A percentile compares a stretch with the other conserved stretches of the same genome.
Conservation (phyloP, 2,888 invertebrate species). For the Heliconius erato region DNA sequence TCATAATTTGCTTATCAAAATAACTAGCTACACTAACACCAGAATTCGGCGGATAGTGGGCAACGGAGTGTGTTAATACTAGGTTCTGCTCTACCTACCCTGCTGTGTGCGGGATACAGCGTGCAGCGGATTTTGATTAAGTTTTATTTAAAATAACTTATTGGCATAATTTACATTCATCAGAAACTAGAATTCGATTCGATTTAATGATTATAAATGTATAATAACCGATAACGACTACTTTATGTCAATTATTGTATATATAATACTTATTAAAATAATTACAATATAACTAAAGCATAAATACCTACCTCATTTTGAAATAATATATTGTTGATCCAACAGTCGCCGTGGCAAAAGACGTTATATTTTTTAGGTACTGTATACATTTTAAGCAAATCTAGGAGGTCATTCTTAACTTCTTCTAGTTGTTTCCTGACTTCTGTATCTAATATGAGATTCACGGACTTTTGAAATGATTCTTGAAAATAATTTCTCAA, state of each 20-base stretch:
- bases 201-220: neutral
- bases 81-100: too few species aligned
- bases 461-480: slow-evolving; percentile 71
- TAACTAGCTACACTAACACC: too few species aligned
- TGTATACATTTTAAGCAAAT: slow-evolving; percentile 65
- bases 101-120: too few species aligned
- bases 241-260: neutral
- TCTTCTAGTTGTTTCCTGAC: slow-evolving; percentile 63
- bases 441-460: slow-evolving; percentile 61
- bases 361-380: slow-evolving; percentile 66
- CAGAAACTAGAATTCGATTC: neutral
- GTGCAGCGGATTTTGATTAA: too few species aligned
- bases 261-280: neutral
- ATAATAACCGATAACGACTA: neutral
- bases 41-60: too few species aligned
- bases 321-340: slow-evolving; percentile 75
- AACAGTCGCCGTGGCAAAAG: slow-evolving; percentile 78
- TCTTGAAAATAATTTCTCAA: slow-evolving; percentile 71
- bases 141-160: too few species aligned
- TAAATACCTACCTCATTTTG: slow-evolving; percentile 62
- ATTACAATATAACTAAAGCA: neutral
- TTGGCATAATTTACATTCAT: too few species aligned
- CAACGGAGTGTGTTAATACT: too few species aligned
- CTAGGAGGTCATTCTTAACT: slow-evolving; percentile 62
- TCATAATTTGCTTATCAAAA: too few species aligned